Conservation (phyloP, 2,113 vertebrate genomes). For the Andinoacara biseriatus region DNA sequence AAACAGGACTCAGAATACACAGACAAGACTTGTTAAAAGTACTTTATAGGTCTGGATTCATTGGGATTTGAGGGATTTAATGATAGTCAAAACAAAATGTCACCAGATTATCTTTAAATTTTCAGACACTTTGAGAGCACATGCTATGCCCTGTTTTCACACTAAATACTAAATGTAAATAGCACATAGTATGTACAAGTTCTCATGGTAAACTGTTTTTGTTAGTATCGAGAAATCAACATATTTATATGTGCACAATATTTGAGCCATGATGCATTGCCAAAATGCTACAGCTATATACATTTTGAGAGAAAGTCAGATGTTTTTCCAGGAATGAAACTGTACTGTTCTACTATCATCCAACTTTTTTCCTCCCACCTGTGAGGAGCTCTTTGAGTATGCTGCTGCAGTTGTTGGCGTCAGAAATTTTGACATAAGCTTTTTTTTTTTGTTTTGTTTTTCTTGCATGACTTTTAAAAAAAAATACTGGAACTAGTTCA, state of each 20-base stretch:
- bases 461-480: neutral
- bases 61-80: neutral
- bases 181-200: neutral
- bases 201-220: neutral
- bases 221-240: neutral
- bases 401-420: neutral
- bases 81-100: neutral
- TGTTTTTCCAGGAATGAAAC: neutral
- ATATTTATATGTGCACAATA: neutral
- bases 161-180: neutral
- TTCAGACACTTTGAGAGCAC: neutral
- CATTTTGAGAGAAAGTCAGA: neutral
- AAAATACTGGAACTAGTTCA: neutral
- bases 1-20: neutral
- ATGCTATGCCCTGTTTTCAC: neutral
- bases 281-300: neutral
- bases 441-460: neutral
- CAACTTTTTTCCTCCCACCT: neutral
- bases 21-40: neutral
- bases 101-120: neutral
- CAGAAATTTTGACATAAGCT: neutral
- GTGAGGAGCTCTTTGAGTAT: neutral
- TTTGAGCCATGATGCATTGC: neutral
- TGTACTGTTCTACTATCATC: neutral
- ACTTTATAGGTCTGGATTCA: neutral